Percentiles rank a stretch among this genome's conserved stretches.
phyloP scores from a whole-genome alignment of 2,888 invertebrate species.

The Scaeva pyrastri region DNA sequence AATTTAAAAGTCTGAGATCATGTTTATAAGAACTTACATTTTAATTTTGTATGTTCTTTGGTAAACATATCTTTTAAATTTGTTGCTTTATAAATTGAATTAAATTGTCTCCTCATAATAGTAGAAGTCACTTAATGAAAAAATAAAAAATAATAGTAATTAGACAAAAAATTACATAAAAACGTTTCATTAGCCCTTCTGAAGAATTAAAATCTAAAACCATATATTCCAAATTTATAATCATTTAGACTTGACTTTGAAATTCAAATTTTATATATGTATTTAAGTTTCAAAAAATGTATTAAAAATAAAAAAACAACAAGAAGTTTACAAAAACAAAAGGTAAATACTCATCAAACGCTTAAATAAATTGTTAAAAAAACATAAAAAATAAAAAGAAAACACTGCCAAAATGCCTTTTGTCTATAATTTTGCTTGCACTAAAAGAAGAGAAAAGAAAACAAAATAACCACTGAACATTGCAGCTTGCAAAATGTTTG shows the following conservation, averaged over 20 bases:
- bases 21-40: background rate
- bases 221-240: slow-evolving; percentile 56
- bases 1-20: background rate
- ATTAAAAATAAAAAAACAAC: background rate
- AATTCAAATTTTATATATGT: slow-evolving; percentile 1
- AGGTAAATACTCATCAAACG: slow-evolving; percentile 1
- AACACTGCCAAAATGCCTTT: slow-evolving; percentile 16
- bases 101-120: background rate
- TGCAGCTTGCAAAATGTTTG: background rate
- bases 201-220: background rate
- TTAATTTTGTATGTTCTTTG: background rate
- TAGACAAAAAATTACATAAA: slow-evolving; percentile 5
- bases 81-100: background rate
- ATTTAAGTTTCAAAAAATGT: background rate
- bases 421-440: slow-evolving; percentile 5
- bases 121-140: background rate
- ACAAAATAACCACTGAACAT: background rate
- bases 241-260: slow-evolving; percentile 50
- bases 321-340: slow-evolving; percentile 6
- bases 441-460: background rate
- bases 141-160: background rate
- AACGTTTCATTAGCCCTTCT: background rate
- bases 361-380: slow-evolving; percentile 11
- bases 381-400: background rate
- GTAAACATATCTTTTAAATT: background rate